These are phyloP conservation scores for Philereme vetulata DNA, from an alignment of 2,888 invertebrate genomes.

Conservation along the genomic window DNA sequence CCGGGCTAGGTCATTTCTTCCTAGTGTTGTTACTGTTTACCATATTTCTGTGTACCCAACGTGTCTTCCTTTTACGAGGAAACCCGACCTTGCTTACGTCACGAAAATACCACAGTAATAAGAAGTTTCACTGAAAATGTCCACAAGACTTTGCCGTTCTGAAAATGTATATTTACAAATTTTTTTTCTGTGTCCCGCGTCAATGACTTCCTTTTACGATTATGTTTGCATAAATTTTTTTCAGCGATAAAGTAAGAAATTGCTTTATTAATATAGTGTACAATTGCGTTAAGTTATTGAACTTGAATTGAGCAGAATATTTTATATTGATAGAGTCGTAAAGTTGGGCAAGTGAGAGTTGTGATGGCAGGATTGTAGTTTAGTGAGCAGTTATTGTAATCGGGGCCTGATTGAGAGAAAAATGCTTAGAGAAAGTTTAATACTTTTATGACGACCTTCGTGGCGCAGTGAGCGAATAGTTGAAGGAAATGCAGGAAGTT, in stretches of 20 bases:
- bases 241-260: conserved; percentile 34
- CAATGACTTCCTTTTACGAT: conserved; percentile 41
- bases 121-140: background rate
- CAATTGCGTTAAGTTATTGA: conserved; percentile 33
- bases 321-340: conserved; percentile 17
- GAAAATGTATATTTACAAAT: background rate
- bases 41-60: background rate
- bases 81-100: conserved; percentile 16
- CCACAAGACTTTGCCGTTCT: conserved; percentile 1
- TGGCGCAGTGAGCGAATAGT: no score
- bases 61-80: conserved; percentile 18
- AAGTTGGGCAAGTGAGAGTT: conserved; percentile 7
- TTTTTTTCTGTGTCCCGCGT: conserved; percentile 28
- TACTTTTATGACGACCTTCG: no score
- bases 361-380: background rate
- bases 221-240: conserved; percentile 34
- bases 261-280: conserved; percentile 33
- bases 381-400: no score
- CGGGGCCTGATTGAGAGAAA: no score
- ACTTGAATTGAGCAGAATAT: conserved; percentile 25
- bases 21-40: conserved; percentile 5
- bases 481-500: no score
- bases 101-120: conserved; percentile 24
- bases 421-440: no score
- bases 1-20: background rate